Evolutionary conservation across 2,888 invertebrate species (phyloP), one percentile per base, ranked within the genome.

Genomic region (Tetanocera ferruginea): DNA sequence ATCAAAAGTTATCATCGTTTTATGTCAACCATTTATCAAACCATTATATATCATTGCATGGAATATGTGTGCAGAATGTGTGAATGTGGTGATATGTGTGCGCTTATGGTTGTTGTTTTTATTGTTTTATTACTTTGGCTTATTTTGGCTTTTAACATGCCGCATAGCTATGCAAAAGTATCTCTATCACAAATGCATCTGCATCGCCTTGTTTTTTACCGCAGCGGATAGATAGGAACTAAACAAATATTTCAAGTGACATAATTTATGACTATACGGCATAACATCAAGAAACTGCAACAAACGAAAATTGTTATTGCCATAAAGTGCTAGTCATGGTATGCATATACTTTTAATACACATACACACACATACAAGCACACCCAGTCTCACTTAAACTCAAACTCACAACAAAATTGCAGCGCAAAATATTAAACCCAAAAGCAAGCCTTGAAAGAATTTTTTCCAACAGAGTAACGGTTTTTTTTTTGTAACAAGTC

Each of bases 201-300:
- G 72, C 72, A 71, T 31, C 57, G n/a, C n/a, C n/a, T n/a, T n/a
- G n/a, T 43, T 28, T 25, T 69, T 49, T 69, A 51, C 51, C 11
- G 71, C 71, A 71, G 57, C 71, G 60, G 52, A 34, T 55, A 60
- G 57, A 72, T 14, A n/a, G 51, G 34, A 37, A 67, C 11, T 5
- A 67, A 67, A 67, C n/a, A 37, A 37, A 60, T 31, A 72, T 72
- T 57, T 17, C 72, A 37, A 57, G 72, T 57, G 57, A 57, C 60
- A 72, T 60, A 72, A 72, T 72, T 72, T 72, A 72, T 72, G 37
- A 60, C 43, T n/a, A 25, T 60, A 60, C 23, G 19, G 28, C 19
- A 34, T 25, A 31, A 49, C 14, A 49, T 43, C 25, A 25, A 49
- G 69, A 25, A 51, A 25, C 31, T 14, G 6, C 25, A 51, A 23